phyloP scores from a whole-genome alignment of 2,113 vertebrate species.

The Hippoglossus stenolepis region DNA sequence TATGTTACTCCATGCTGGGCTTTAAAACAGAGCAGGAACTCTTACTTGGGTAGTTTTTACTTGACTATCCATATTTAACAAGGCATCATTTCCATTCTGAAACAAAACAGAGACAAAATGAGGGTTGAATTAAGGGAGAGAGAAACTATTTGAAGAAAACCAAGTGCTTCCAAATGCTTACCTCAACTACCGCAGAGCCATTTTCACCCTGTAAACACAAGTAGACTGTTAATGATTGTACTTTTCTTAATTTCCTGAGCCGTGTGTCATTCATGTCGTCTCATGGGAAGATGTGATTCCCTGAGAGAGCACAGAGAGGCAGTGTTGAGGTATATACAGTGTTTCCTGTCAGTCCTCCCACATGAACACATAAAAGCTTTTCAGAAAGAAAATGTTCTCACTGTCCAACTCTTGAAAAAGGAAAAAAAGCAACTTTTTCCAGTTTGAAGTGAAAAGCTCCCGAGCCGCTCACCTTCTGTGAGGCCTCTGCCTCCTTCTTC shows the following conservation, averaged over 20 bases:
- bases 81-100: constrained; percentile 85
- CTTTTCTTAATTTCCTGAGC: constrained; percentile 27
- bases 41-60: constrained; percentile 82
- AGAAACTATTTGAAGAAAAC: not conserved
- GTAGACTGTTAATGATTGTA: constrained; percentile 37
- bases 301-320: constrained; percentile 60
- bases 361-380: constrained; percentile 17
- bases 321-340: constrained; percentile 50
- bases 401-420: not conserved
- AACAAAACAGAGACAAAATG: constrained; percentile 34
- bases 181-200: constrained; percentile 72
- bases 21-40: not conserved
- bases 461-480: constrained; percentile 83
- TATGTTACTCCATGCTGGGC: not conserved
- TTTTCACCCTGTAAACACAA: constrained; percentile 76
- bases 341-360: constrained; percentile 17
- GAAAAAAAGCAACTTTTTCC: constrained; percentile 1
- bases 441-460: not conserved
- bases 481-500: constrained; percentile 89
- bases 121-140: not conserved
- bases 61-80: constrained; percentile 77
- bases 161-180: constrained; percentile 41
- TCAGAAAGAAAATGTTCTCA: constrained; percentile 42
- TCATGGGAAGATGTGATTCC: constrained; percentile 61
- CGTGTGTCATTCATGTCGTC: constrained; percentile 39